phyloP scores from a whole-genome alignment of 2,113 vertebrate genomes.

The Oreochromis niloticus region DNA sequence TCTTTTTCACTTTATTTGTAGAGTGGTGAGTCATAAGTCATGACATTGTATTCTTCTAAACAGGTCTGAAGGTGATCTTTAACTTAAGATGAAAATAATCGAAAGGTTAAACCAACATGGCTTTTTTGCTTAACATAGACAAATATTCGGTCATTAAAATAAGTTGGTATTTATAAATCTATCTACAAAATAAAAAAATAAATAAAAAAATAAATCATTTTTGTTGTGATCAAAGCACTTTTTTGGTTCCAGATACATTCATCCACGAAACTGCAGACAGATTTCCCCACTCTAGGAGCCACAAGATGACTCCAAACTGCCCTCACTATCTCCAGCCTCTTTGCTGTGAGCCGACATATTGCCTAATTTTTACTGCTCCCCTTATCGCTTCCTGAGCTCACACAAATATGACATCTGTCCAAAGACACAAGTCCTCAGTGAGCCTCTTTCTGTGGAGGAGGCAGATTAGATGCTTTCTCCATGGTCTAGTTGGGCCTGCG shows the following conservation, averaged over 20 bases:
- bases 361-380: neutral
- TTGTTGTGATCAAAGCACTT: neutral
- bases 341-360: neutral
- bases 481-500: neutral
- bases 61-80: neutral
- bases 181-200: neutral
- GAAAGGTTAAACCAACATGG: rapidly evolving
- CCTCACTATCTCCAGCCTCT: neutral
- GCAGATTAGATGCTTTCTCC: neutral
- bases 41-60: neutral
- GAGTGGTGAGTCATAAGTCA: neutral
- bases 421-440: neutral
- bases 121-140: neutral
- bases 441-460: neutral
- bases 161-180: neutral
- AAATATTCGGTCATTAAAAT: neutral
- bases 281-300: neutral
- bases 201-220: neutral
- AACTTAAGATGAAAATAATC: neutral
- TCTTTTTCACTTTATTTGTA: neutral
- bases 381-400: neutral
- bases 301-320: neutral
- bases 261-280: neutral
- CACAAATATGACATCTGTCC: neutral
- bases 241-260: neutral